These are phyloP conservation scores for Chionodraco myersi DNA, from an alignment of 2,113 vertebrate genomes.

Conservation along the genomic window DNA sequence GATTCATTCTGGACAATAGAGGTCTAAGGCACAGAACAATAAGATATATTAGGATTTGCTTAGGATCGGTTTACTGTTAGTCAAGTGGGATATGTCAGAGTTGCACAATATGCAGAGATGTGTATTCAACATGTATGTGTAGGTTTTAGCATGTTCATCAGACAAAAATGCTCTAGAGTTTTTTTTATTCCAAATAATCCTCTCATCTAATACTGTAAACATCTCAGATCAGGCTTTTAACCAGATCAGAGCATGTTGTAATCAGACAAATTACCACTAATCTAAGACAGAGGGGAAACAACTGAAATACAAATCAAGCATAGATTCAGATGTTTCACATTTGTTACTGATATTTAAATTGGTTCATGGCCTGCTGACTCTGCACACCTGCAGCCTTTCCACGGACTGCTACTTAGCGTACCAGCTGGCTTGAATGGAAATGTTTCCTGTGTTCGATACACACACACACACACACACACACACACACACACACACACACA, in stretches of 20 bases:
- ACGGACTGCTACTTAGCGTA: constrained; percentile 31
- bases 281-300: not conserved
- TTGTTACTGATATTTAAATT: constrained; percentile 20
- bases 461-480: constrained; percentile 26
- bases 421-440: constrained; percentile 45
- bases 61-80: not conserved
- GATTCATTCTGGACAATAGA: not conserved
- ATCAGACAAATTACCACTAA: not conserved
- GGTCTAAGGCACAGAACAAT: not conserved
- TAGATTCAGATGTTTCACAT: constrained; percentile 26
- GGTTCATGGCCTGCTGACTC: constrained; percentile 30
- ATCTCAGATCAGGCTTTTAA: not conserved
- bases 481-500: constrained; percentile 12
- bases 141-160: not conserved
- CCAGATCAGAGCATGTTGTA: not conserved
- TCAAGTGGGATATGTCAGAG: not conserved
- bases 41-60: not conserved
- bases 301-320: not conserved
- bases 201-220: not conserved
- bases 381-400: constrained; percentile 43
- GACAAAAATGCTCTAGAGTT: not conserved
- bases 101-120: not conserved
- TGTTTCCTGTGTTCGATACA: constrained; percentile 35
- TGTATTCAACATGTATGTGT: not conserved
- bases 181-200: not conserved